Base-by-base conservation (phyloP, 2,797 vertebrate genomes). In the Simalia tracyae region DNA sequence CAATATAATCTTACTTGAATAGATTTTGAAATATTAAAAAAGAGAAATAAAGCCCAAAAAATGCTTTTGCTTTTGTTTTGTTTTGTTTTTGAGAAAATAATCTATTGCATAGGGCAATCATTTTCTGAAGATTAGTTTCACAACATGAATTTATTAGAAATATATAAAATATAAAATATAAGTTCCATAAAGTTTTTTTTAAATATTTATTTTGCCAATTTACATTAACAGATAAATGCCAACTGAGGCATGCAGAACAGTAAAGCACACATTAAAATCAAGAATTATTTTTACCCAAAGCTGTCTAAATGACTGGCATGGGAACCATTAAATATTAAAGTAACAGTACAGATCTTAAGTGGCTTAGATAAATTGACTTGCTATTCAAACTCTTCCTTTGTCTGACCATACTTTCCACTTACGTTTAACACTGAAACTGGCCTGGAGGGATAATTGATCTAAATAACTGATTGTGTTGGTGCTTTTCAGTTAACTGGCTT, bases 391-490 rank as follows among this genome's bases (percentile, higher is more conserved):
- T 86, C 63, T 68, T 92, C 42, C 63, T 60, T 72, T 89, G 57
- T 63, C 50, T 92, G 61, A 66, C 50, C 24, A 57, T 89, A 91
- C 42, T 92, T 87, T 22, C 28, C 31, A 57, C 9, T 84, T 66
- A n/a, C 2, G 50, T 89, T 89, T 86, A 86, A 86, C 63, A 86
- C 14, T 57, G 36, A 72, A n/a, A 60, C 81, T 72, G 19, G 84
- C 63, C 63, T 92, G 68, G 84, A 60, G 56, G 56, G 63, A 92
- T 68, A 84, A 89, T 89, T 89, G 61, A 86, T 86, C 63, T 86
- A 85, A 89, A 17, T 64, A 86, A 68, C 12, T 85, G 57, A 63
- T 84, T 46, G 76, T 72, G 66, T 54, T 89, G 15, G 19, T 72
- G 36, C 6, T 86, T 86, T 86, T 66, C 72, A 46, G 22, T 54